Percentiles rank a stretch among this genome's conserved stretches.
Conservation (phyloP, 2,888 invertebrate genomes). For the Lithophane semibrunnea region DNA sequence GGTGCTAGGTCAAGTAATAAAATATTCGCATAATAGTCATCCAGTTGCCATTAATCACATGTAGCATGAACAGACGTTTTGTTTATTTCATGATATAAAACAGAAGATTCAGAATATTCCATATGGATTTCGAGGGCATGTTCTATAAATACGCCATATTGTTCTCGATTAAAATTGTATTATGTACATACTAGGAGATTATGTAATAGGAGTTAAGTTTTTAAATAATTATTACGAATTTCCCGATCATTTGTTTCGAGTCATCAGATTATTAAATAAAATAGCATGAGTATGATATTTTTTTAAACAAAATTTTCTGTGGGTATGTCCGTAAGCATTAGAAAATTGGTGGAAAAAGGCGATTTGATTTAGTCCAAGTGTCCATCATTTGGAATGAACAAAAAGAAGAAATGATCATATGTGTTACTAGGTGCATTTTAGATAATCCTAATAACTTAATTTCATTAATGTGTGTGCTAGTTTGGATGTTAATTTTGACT, state of each 20-base stretch:
- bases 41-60: constrained; percentile 41
- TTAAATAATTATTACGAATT: not conserved
- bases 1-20: constrained; percentile 46
- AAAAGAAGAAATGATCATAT: not conserved
- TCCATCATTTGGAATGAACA: not conserved
- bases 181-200: too few relatives aligned
- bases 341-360: not conserved
- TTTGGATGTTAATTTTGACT: not conserved
- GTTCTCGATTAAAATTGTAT: constrained; percentile 4
- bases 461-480: not conserved
- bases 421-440: not conserved
- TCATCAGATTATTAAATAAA: not conserved
- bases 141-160: constrained; percentile 7
- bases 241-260: not conserved
- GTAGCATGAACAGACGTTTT: constrained; percentile 13
- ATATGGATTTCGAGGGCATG: constrained; percentile 30
- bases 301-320: not conserved
- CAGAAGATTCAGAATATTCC: constrained; percentile 50
- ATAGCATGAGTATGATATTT: not conserved
- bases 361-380: too few relatives aligned
- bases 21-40: constrained; percentile 42
- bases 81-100: constrained; percentile 47
- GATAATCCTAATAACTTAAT: not conserved
- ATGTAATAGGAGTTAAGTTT: not conserved
- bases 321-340: not conserved